phyloP scores from a whole-genome alignment of 2,797 vertebrate genomes.

The Pseudomugil tenellus region DNA sequence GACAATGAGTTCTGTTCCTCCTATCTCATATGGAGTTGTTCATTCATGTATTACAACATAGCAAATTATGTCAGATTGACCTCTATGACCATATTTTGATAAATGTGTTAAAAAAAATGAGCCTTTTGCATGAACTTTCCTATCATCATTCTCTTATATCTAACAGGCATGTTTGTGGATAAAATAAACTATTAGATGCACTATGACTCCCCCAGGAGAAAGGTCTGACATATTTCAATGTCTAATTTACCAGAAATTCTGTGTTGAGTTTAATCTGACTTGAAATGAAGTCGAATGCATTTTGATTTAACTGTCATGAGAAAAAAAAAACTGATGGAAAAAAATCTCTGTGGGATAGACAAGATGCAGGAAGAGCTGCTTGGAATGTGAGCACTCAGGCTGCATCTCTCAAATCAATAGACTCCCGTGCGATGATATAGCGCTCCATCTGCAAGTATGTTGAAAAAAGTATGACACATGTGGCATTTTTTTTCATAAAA shows the following conservation, averaged over 20 bases:
- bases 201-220: conserved; percentile 27
- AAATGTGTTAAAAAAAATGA: conserved; percentile 18
- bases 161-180: conserved; percentile 42
- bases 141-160: conserved; percentile 47
- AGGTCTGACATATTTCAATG: conserved; percentile 59
- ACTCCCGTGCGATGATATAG: neutral
- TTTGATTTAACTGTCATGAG: conserved; percentile 44
- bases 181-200: conserved; percentile 28
- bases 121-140: too few relatives aligned
- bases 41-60: conserved; percentile 15
- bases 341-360: conserved; percentile 10
- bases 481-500: conserved; percentile 33
- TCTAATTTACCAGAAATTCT: conserved; percentile 23
- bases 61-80: conserved; percentile 14
- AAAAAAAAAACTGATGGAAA: neutral
- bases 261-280: conserved; percentile 41
- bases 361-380: conserved; percentile 16
- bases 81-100: conserved; percentile 43
- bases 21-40: too few relatives aligned
- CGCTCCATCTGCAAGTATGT: neutral
- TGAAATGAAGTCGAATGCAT: conserved; percentile 22
- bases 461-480: conserved; percentile 6
- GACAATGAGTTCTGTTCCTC: neutral
- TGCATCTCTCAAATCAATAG: conserved; percentile 27
- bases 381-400: neutral